A percentile compares a stretch with the other conserved stretches of the same genome.
These are phyloP conservation scores for Lepus europaeus DNA, from an alignment of 2,113 vertebrate species.

Conservation along the genomic window DNA sequence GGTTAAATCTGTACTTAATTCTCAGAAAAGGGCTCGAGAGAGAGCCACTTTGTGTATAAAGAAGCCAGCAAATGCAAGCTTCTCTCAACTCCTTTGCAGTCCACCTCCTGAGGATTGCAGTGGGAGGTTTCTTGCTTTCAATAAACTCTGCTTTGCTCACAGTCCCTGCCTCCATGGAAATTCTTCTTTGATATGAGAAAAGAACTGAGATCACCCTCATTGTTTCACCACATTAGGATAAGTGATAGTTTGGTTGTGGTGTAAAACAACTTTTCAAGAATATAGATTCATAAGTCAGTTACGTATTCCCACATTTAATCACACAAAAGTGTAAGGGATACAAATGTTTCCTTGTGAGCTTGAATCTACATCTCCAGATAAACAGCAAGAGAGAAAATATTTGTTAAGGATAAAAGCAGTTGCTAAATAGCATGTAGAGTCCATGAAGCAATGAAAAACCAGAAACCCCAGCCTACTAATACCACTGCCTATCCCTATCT, in stretches of 20 bases:
- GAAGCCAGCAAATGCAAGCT: no score
- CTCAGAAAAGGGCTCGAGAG: no score
- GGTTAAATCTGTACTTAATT: no score
- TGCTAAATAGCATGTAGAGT: neutral
- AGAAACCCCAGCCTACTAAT: constrained; percentile 10
- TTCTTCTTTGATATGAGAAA: no score
- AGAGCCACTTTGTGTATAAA: no score
- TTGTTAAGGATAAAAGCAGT: constrained; percentile 15
- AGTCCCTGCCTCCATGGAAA: no score
- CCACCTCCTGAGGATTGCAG: no score
- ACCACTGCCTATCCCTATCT: neutral
- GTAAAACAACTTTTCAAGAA: neutral
- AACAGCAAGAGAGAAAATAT: neutral
- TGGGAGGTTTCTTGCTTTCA: no score
- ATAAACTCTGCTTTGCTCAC: no score
- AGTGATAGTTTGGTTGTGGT: neutral
- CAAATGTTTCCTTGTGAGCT: neutral
- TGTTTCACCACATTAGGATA: no score
- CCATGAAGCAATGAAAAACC: constrained; percentile 6
- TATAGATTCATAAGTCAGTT: neutral
- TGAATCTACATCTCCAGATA: neutral
- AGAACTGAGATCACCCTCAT: no score
- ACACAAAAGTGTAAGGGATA: neutral
- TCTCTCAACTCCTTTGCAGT: no score
- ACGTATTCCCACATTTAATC: neutral